These are phyloP conservation scores for Volucella inanis DNA, from an alignment of 2,888 invertebrate genomes.

Conservation along the genomic window DNA sequence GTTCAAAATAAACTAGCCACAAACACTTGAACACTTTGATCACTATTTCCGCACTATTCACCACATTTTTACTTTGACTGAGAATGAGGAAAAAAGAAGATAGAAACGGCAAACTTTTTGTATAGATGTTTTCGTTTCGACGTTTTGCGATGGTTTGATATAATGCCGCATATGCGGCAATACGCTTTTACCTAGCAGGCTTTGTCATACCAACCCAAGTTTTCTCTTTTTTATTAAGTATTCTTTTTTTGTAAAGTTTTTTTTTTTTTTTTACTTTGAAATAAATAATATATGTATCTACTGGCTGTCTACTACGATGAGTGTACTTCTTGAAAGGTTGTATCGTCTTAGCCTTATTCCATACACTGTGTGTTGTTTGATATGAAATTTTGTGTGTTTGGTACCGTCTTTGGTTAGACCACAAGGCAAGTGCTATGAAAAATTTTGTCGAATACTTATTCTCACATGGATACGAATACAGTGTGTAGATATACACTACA, in stretches of 20 bases:
- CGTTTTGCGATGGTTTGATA: constrained; percentile 84
- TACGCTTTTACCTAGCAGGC: constrained; percentile 72
- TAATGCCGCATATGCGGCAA: constrained; percentile 78
- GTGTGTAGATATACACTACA: constrained; percentile 55
- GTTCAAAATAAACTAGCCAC: too few species aligned
- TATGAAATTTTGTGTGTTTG: constrained; percentile 67
- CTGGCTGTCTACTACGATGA: constrained; percentile 56
- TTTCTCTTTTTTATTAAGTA: constrained; percentile 32
- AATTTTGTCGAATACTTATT: constrained; percentile 63
- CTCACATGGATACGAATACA: constrained; percentile 74
- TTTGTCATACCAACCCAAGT: constrained; percentile 50
- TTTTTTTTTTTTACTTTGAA: constrained; percentile 32
- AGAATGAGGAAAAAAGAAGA: neutral
- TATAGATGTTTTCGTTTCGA: constrained; percentile 83
- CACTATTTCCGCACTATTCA: neutral
- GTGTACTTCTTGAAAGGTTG: constrained; percentile 69
- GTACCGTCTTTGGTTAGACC: constrained; percentile 42
- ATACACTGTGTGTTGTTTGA: constrained; percentile 72
- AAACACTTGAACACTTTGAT: too few species aligned
- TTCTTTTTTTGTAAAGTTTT: constrained; percentile 29
- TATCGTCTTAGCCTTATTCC: constrained; percentile 60
- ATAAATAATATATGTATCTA: constrained; percentile 15
- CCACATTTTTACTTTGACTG: neutral
- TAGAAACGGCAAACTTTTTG: constrained; percentile 30
- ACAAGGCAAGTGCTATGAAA: constrained; percentile 61